Conservation (phyloP, 2,113 vertebrate species). For the Hystrix brachyura region DNA sequence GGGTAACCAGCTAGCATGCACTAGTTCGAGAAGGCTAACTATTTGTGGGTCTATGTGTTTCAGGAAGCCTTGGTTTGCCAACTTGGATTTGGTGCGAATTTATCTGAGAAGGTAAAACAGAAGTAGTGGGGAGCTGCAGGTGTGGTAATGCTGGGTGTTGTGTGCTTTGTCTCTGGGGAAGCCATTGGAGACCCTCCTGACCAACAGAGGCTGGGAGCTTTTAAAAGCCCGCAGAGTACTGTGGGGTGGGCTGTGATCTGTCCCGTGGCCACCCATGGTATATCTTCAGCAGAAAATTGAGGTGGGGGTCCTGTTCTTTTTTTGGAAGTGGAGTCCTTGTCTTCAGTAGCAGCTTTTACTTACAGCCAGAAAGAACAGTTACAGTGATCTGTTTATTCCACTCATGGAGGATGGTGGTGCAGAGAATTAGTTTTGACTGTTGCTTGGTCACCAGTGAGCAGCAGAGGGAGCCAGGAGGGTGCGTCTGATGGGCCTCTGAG, state of each 20-base stretch:
- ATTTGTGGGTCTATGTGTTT: neutral
- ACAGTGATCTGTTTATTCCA: neutral
- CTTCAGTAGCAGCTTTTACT: neutral
- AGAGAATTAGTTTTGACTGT: neutral
- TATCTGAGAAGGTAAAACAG: neutral
- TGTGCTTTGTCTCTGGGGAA: neutral
- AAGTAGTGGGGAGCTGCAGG: fast-evolving
- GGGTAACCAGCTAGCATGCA: neutral
- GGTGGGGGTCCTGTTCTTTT: neutral
- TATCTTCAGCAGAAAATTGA: neutral
- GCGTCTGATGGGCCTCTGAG: neutral
- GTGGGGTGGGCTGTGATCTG: fast-evolving
- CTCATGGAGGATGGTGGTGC: neutral
- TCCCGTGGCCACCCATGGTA: fast-evolving
- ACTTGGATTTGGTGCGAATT: fast-evolving
- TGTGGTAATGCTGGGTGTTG: fast-evolving
- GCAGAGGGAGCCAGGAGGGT: neutral
- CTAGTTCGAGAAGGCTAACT: fast-evolving
- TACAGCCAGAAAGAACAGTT: neutral
- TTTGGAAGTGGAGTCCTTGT: neutral
- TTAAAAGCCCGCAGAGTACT: too few species aligned
- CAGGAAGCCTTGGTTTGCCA: neutral
- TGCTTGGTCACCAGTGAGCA: neutral
- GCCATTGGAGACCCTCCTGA: fast-evolving
- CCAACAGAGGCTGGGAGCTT: neutral